phyloP scores from a whole-genome alignment of 2,113 vertebrate genomes.

The Mohoua ochrocephala region DNA sequence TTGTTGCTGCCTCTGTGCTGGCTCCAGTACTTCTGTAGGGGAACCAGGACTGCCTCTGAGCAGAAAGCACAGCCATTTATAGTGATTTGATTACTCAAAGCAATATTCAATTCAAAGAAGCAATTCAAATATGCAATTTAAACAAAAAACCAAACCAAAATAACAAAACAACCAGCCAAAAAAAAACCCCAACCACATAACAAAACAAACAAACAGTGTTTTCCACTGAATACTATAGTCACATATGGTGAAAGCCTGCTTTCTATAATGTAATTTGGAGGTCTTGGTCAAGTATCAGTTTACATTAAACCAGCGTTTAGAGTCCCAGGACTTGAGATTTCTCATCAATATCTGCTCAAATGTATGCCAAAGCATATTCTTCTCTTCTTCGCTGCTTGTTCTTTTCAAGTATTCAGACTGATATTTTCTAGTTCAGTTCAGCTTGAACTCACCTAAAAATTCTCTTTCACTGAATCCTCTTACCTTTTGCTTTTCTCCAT shows the following conservation, averaged over 20 bases:
- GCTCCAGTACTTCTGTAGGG: accelerated
- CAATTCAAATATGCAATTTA: background rate
- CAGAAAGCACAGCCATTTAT: background rate
- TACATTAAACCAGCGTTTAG: background rate
- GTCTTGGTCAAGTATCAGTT: background rate
- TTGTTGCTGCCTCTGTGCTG: background rate
- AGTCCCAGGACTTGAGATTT: background rate
- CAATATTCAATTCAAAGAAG: background rate
- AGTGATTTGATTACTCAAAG: background rate
- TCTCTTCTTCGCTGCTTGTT: background rate
- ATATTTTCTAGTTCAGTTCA: background rate
- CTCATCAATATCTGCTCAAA: background rate
- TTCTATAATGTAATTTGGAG: background rate
- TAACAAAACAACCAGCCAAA: background rate
- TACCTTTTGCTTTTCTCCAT: background rate
- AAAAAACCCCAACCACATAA: accelerated
- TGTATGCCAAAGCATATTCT: background rate
- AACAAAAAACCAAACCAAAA: background rate
- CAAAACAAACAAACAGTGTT: background rate
- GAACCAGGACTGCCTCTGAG: background rate
- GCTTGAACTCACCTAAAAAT: background rate
- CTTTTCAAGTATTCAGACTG: background rate
- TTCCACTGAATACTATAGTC: background rate
- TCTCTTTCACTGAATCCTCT: background rate
- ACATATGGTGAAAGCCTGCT: background rate